Percentiles rank a stretch among this genome's conserved stretches.
Conservation (phyloP, 2,888 invertebrate species). For the Drosophila siamana region DNA sequence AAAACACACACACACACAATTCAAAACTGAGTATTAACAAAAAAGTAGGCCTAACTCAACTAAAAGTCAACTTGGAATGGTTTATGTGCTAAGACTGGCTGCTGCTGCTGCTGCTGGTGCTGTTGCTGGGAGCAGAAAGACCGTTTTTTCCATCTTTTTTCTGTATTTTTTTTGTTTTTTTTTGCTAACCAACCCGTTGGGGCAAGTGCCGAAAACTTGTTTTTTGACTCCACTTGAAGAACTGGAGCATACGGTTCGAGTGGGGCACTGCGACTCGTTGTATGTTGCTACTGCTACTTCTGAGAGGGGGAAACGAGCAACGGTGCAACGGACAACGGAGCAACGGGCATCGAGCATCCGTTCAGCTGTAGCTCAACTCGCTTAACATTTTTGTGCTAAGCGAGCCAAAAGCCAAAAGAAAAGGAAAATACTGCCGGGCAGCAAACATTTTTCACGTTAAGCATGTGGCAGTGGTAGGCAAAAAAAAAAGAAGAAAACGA, state of each 20-base stretch:
- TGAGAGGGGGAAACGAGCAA: not conserved
- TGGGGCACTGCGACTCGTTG: slow-evolving; percentile 10
- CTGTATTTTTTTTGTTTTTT: not conserved
- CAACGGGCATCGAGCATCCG: not conserved
- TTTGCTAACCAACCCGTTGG: slow-evolving; percentile 29
- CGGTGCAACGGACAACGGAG: no score
- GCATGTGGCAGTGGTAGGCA: slow-evolving; percentile 46
- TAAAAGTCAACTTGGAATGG: slow-evolving; percentile 27
- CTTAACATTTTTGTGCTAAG: not conserved
- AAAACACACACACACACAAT: no score
- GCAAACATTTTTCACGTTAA: slow-evolving; percentile 37
- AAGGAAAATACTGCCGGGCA: slow-evolving; percentile 40
- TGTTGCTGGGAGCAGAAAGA: slow-evolving; percentile 11
- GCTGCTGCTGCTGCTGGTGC: not conserved
- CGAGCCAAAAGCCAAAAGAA: slow-evolving; percentile 28
- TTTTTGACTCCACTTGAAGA: slow-evolving; percentile 68
- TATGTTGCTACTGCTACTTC: slow-evolving; percentile 9
- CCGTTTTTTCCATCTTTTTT: not conserved
- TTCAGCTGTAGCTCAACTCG: slow-evolving; percentile 22
- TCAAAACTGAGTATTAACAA: slow-evolving; percentile 28
- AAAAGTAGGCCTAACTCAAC: slow-evolving; percentile 42
- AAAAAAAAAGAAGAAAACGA: slow-evolving; percentile 23
- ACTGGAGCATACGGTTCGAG: slow-evolving; percentile 61
- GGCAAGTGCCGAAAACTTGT: slow-evolving; percentile 73
- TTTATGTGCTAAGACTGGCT: slow-evolving; percentile 28